These are phyloP conservation scores for Poecilobothrus nobilitatus DNA, from an alignment of 2,888 invertebrate genomes.

Conservation along the genomic window DNA sequence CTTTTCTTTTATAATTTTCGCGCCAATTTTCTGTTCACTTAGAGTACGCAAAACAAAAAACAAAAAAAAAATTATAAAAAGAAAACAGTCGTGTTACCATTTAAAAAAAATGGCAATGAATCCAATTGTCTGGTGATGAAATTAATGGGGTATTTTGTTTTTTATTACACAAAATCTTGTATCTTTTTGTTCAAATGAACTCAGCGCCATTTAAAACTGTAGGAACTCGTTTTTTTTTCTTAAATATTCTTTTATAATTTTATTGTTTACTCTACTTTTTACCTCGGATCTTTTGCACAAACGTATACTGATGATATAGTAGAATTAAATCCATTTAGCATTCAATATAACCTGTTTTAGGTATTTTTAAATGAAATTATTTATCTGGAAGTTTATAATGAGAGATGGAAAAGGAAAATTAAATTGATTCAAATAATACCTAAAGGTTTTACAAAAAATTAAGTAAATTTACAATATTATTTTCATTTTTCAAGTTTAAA, in stretches of 20 bases:
- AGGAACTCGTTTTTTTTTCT: too few species aligned
- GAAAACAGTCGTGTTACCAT: neutral
- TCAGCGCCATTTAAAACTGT: too few species aligned
- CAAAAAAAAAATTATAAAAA: neutral
- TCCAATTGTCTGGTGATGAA: neutral
- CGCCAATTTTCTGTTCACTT: neutral
- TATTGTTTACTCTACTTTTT: too few species aligned
- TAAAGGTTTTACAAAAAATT: too few species aligned
- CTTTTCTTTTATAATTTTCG: neutral
- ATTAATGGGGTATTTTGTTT: neutral
- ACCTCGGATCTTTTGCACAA: too few species aligned
- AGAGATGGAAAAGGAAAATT: neutral
- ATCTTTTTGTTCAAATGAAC: neutral
- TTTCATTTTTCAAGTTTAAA: too few species aligned
- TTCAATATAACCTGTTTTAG: neutral
- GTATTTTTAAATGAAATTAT: neutral
- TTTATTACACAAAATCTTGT: neutral
- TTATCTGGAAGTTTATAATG: constrained; percentile 2
- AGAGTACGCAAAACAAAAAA: neutral
- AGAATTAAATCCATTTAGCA: neutral
- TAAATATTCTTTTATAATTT: too few species aligned
- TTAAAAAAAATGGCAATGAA: too few species aligned
- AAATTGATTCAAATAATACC: neutral
- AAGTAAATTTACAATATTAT: too few species aligned
- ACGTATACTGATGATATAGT: too few species aligned